Conservation (phyloP, 64 coral and sea anemone species). For the Porites australiensis region DNA sequence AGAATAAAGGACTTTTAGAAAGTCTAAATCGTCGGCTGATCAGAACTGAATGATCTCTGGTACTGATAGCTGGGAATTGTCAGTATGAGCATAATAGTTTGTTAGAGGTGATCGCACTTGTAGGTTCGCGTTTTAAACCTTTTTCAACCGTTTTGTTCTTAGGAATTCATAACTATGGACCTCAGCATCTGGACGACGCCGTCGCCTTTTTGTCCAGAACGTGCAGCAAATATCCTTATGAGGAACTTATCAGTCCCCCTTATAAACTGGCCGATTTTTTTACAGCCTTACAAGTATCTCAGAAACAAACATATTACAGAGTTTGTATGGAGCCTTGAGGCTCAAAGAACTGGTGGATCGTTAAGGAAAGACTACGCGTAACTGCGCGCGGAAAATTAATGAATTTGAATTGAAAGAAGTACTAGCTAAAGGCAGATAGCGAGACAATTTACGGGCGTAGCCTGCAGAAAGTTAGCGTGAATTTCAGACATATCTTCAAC, state of each 20-base stretch:
- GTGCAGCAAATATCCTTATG: slow-evolving; percentile 79
- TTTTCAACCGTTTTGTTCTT: not conserved
- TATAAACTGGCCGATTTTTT: slow-evolving; percentile 74
- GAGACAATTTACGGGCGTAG: too few relatives aligned
- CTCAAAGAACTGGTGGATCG: not conserved
- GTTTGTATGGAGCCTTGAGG: slow-evolving; percentile 82
- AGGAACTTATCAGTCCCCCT: slow-evolving; percentile 70
- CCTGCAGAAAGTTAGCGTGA: too few relatives aligned
- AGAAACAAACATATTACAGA: slow-evolving; percentile 84
- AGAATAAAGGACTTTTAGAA: too few relatives aligned
- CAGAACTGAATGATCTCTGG: too few relatives aligned
- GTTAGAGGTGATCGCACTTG: not conserved
- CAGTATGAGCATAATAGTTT: too few relatives aligned
- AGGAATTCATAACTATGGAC: slow-evolving; percentile 98
- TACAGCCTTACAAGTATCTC: slow-evolving; percentile 67
- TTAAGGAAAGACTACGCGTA: too few relatives aligned
- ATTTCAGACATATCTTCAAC: too few relatives aligned
- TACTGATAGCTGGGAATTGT: too few relatives aligned
- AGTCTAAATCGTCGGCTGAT: too few relatives aligned
- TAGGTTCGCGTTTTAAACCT: not conserved
- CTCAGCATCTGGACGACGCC: slow-evolving; percentile 91
- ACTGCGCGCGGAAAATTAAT: too few relatives aligned
- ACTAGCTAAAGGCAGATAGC: too few relatives aligned
- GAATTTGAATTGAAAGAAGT: too few relatives aligned
- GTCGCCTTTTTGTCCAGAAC: slow-evolving; percentile 84